Conservation (phyloP, 2,888 invertebrate genomes). For the Chrysomela aeneicollis region DNA sequence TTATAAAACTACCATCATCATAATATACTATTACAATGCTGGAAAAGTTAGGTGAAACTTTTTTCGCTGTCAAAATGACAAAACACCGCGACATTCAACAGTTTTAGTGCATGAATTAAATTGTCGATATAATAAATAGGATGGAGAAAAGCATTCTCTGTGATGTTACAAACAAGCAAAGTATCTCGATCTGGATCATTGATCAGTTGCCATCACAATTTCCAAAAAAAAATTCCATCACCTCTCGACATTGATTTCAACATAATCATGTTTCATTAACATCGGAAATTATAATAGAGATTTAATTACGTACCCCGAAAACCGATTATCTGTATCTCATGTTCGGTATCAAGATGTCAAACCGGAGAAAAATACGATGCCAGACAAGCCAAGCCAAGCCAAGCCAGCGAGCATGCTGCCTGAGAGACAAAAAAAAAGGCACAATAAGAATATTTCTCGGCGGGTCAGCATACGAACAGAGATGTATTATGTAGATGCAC, state of each 20-base stretch:
- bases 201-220: not conserved
- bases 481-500: slow-evolving; percentile 59
- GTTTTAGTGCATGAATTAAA: no score
- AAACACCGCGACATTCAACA: no score
- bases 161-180: no score
- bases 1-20: no score
- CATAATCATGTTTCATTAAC: slow-evolving; percentile 17
- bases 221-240: not conserved
- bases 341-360: slow-evolving; percentile 57
- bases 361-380: slow-evolving; percentile 53
- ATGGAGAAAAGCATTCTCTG: no score
- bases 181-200: not conserved
- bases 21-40: no score
- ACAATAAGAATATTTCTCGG: slow-evolving; percentile 44
- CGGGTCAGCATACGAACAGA: slow-evolving; percentile 55
- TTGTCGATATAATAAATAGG: no score
- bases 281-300: slow-evolving; percentile 25
- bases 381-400: slow-evolving; percentile 45
- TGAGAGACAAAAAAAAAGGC: slow-evolving; percentile 18
- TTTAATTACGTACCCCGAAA: slow-evolving; percentile 35
- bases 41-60: no score
- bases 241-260: not conserved
- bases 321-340: slow-evolving; percentile 40
- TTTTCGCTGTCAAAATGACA: no score
- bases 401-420: slow-evolving; percentile 35